Percentiles rank a stretch among this genome's conserved stretches.
Evolutionary conservation across 2,888 invertebrate species (phyloP).

Genomic region (Camponotus fellah): DNA sequence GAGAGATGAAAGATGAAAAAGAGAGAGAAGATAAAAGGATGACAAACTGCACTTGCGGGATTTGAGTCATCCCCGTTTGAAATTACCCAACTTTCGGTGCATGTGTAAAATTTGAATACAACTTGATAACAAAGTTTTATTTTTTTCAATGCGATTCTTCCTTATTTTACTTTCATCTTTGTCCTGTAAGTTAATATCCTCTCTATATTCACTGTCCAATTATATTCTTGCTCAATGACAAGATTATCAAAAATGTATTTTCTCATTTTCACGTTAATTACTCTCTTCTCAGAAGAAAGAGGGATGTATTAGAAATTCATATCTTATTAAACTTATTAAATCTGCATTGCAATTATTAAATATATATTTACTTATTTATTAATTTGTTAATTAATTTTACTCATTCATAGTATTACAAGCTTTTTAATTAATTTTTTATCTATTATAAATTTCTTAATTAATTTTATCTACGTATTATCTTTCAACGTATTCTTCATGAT

Average conservation of each 20-base stretch:
- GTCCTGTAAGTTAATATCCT: not conserved
- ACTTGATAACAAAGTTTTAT: not conserved
- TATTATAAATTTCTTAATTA: not conserved
- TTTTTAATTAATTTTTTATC: too few relatives aligned
- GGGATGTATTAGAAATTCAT: not conserved
- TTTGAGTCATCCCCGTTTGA: not conserved
- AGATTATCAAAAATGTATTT: not conserved
- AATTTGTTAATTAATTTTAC: not conserved
- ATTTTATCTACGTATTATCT: too few relatives aligned
- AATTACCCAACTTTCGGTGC: not conserved
- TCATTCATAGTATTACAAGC: too few relatives aligned
- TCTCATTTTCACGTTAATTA: not conserved
- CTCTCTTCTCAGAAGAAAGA: too few relatives aligned
- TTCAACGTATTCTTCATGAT: not conserved
- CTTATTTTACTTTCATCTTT: not conserved
- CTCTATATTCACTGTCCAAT: not conserved
- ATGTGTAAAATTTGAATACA: constrained; percentile 16
- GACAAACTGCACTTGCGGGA: constrained; percentile 8
- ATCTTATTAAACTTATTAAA: not conserved
- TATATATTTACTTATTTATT: not conserved
- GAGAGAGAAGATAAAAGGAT: constrained; percentile 3
- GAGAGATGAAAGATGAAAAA: not conserved
- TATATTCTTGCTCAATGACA: not conserved
- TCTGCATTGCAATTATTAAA: not conserved
- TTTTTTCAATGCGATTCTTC: not conserved